These are phyloP conservation scores for Hirtodrosophila cameraria DNA, from an alignment of 2,888 invertebrate species.

Conservation along the genomic window DNA sequence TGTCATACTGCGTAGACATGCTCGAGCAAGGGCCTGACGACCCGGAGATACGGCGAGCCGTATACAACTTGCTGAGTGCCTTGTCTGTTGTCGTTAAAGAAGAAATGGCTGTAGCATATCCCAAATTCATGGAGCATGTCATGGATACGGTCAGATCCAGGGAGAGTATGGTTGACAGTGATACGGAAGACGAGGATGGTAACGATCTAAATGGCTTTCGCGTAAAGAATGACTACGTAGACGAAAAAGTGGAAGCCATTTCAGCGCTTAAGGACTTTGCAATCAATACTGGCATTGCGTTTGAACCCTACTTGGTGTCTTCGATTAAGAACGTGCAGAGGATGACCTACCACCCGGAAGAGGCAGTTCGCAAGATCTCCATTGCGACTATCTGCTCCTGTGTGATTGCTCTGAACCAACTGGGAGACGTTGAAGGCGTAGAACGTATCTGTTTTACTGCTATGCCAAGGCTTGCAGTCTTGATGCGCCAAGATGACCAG, in stretches of 20 bases:
- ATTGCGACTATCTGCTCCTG: constrained; percentile 88
- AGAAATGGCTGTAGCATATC: constrained; percentile 87
- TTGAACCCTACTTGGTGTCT: constrained; percentile 88
- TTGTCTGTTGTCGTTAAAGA: constrained; percentile 89
- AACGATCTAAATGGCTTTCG: constrained; percentile 85
- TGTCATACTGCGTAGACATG: constrained; percentile 88
- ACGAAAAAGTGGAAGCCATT: constrained; percentile 92
- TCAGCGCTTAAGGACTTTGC: constrained; percentile 89
- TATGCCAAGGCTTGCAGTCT: constrained; percentile 88
- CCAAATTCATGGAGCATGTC: constrained; percentile 88
- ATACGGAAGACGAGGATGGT: constrained; percentile 83
- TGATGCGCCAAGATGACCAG: constrained; percentile 86
- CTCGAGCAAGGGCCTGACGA: constrained; percentile 87
- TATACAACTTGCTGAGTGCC: constrained; percentile 89
- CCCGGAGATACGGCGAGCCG: constrained; percentile 89
- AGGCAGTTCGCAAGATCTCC: constrained; percentile 88
- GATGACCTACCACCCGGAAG: constrained; percentile 89
- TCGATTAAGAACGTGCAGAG: constrained; percentile 89
- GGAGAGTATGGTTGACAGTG: constrained; percentile 85
- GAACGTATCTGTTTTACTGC: constrained; percentile 86
- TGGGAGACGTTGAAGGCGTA: constrained; percentile 86
- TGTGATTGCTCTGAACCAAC: constrained; percentile 86
- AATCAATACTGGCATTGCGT: constrained; percentile 87
- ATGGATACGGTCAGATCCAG: constrained; percentile 88
- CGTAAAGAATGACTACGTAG: constrained; percentile 90